These are phyloP conservation scores for Chloroclystis v-ata DNA, from an alignment of 2,888 invertebrate species.

Conservation along the genomic window DNA sequence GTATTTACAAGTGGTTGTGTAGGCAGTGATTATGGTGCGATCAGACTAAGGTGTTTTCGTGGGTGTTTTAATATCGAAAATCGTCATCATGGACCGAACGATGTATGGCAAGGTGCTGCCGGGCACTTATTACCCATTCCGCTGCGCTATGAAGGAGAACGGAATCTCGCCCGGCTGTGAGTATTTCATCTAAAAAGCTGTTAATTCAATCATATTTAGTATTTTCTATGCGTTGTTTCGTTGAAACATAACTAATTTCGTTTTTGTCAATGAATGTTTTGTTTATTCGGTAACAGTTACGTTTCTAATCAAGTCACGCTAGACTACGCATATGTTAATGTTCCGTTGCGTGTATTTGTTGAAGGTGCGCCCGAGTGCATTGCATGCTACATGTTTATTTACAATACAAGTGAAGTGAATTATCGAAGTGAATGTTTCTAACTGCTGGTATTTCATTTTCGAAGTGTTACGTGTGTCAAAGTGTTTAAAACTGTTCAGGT, in stretches of 20 bases:
- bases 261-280: no score
- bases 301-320: constrained; percentile 32
- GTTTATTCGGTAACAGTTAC: constrained; percentile 18
- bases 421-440: constrained; percentile 32
- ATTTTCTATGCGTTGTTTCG: no score
- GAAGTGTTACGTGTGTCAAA: constrained; percentile 45
- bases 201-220: constrained; percentile 20
- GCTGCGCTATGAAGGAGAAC: constrained; percentile 88
- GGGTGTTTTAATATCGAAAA: constrained; percentile 67
- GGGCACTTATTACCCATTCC: constrained; percentile 90
- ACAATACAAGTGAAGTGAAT: constrained; percentile 32
- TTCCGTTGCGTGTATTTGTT: constrained; percentile 51
- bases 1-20: constrained; percentile 49
- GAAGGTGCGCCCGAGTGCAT: constrained; percentile 49
- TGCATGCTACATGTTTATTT: constrained; percentile 30
- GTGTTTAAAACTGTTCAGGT: constrained; percentile 40
- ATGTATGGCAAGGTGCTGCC: constrained; percentile 94
- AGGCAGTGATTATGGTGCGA: constrained; percentile 73
- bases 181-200: constrained; percentile 62
- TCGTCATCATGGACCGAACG: constrained; percentile 85
- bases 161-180: constrained; percentile 92
- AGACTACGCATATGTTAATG: constrained; percentile 31
- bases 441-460: constrained; percentile 52
- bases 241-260: no score
- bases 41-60: constrained; percentile 58